These are phyloP conservation scores for Cricetomys ansorgei DNA, from an alignment of 2,113 vertebrate genomes.

Conservation along the genomic window DNA sequence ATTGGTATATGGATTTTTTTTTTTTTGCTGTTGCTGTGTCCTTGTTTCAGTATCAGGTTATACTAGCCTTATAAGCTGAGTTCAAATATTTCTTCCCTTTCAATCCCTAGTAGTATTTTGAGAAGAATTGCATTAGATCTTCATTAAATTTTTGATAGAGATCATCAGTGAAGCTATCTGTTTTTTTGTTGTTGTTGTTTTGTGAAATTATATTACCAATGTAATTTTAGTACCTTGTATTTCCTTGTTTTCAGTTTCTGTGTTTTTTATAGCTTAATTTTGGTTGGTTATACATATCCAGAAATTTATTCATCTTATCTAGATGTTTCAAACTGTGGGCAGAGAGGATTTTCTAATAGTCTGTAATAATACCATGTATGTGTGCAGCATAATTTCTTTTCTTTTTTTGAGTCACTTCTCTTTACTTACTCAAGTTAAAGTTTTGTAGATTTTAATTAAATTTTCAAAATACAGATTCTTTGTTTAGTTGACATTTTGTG, in stretches of 20 bases:
- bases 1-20: not conserved
- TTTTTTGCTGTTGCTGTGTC: not conserved
- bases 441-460: not conserved
- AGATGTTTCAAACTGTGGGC: not conserved
- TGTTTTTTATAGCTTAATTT: not conserved
- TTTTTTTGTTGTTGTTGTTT: not conserved
- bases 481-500: not conserved
- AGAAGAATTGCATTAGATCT: not conserved
- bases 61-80: not conserved
- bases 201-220: not conserved
- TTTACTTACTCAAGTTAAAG: not conserved
- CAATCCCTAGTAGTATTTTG: not conserved
- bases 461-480: not conserved
- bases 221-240: not conserved
- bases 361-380: not conserved
- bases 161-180: not conserved
- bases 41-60: not conserved
- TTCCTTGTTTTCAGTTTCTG: not conserved
- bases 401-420: not conserved
- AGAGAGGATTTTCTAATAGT: not conserved
- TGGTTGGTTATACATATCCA: not conserved
- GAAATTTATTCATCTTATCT: not conserved
- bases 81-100: not conserved
- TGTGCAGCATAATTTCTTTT: not conserved
- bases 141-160: not conserved